Percentiles rank a stretch among this genome's conserved stretches.
phyloP scores from a whole-genome alignment of 2,888 invertebrate genomes.

The Phragmatobia fuliginosa region DNA sequence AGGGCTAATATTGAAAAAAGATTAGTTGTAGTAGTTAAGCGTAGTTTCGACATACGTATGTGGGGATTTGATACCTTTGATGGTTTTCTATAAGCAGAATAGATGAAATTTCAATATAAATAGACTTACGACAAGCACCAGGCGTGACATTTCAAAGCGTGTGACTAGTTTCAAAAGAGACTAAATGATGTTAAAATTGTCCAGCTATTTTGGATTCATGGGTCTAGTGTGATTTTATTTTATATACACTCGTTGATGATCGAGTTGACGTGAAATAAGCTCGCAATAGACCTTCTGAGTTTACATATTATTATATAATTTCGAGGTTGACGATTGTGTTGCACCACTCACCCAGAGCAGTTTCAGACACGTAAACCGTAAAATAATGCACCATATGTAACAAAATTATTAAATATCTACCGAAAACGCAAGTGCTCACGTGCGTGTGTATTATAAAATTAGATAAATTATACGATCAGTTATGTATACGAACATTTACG shows the following conservation, averaged over 20 bases:
- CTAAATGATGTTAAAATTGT: constrained; percentile 81
- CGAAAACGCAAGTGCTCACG: constrained; percentile 83
- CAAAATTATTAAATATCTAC: constrained; percentile 78
- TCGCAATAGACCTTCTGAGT: neutral
- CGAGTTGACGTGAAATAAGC: neutral
- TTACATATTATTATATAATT: neutral
- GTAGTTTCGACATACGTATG: neutral
- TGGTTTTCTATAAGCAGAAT: constrained; percentile 56
- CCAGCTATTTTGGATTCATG: constrained; percentile 71
- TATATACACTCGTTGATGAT: neutral
- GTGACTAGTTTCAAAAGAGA: constrained; percentile 67
- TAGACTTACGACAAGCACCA: constrained; percentile 67
- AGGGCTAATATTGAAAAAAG: neutral
- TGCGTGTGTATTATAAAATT: constrained; percentile 68
- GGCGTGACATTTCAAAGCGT: constrained; percentile 70
- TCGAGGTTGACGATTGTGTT: constrained; percentile 37
- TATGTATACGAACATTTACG: constrained; percentile 35
- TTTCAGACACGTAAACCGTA: constrained; percentile 67
- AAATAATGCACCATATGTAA: constrained; percentile 82
- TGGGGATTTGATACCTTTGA: constrained; percentile 11
- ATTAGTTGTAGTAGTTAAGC: neutral
- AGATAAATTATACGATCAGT: constrained; percentile 65
- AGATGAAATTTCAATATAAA: constrained; percentile 64
- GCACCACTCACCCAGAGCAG: constrained; percentile 69
- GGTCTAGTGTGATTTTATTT: constrained; percentile 30